Conservation (phyloP, 1,140 invertebrate species). For the Hermetia illucens region DNA sequence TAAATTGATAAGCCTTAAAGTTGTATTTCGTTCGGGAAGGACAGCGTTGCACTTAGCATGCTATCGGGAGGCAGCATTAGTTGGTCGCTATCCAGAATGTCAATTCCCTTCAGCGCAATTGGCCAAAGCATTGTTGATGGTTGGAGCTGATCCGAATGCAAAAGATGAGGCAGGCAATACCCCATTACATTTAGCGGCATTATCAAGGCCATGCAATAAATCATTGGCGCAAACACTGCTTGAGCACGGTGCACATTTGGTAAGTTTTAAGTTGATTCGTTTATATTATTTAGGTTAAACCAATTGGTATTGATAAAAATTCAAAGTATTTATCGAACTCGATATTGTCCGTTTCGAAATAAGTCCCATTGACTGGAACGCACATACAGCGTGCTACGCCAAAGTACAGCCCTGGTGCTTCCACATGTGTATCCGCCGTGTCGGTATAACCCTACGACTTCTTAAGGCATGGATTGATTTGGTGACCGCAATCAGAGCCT, state of each 20-base stretch:
- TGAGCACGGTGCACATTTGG: conserved; percentile 64
- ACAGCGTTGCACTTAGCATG: conserved; percentile 77
- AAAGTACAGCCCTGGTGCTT: too few relatives aligned
- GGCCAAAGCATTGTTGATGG: conserved; percentile 60
- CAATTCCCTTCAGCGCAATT: conserved; percentile 61
- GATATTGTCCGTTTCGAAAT: neutral
- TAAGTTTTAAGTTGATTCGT: too few relatives aligned
- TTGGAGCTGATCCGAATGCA: conserved; percentile 67
- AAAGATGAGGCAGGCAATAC: conserved; percentile 60
- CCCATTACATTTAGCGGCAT: conserved; percentile 24
- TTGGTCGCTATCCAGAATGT: conserved; percentile 56
- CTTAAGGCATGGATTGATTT: too few relatives aligned
- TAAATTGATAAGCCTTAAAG: conserved; percentile 59
- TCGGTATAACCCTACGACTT: too few relatives aligned
- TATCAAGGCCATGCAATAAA: conserved; percentile 39
- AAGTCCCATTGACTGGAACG: neutral
- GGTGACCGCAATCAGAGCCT: too few relatives aligned
- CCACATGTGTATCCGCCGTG: too few relatives aligned
- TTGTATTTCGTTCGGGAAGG: conserved; percentile 45
- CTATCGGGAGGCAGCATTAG: conserved; percentile 38
- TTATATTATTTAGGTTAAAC: too few relatives aligned
- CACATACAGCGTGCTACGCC: too few relatives aligned
- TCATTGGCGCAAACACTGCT: conserved; percentile 56
- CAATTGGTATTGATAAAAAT: too few relatives aligned
- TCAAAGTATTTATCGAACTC: too few relatives aligned